phyloP scores from a whole-genome alignment of 2,888 invertebrate species.

The Ophion ellenae region DNA sequence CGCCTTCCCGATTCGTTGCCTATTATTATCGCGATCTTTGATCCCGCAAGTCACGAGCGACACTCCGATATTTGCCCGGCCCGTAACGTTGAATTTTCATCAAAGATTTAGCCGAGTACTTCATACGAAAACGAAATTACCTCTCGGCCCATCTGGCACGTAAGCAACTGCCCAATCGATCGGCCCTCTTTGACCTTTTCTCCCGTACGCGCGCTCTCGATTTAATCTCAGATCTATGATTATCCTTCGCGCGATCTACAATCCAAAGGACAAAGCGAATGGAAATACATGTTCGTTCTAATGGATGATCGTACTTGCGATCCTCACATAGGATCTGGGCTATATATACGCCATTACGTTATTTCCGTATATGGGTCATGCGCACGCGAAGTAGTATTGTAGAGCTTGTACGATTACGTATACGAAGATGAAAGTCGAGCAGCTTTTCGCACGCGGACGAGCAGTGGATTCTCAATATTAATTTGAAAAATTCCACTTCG shows the following conservation, averaged over 20 bases:
- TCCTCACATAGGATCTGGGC: neutral
- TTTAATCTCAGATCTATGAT: constrained; percentile 46
- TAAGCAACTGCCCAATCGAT: neutral
- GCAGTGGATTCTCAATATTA: neutral
- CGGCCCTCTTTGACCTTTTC: constrained; percentile 10
- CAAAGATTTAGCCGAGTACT: constrained; percentile 14
- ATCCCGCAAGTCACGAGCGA: neutral
- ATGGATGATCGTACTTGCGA: neutral
- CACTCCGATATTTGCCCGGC: neutral
- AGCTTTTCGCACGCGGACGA: neutral
- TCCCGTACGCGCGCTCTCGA: constrained; percentile 20
- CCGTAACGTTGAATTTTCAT: constrained; percentile 29
- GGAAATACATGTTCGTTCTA: constrained; percentile 8
- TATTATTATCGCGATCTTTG: neutral
- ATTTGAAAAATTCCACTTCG: neutral
- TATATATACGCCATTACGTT: neutral
- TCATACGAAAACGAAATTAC: constrained; percentile 4
- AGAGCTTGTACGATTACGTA: neutral
- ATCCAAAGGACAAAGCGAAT: constrained; percentile 17
- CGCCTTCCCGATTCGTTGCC: neutral
- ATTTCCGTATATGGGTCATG: neutral
- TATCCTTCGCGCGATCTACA: constrained; percentile 45
- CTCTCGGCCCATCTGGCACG: neutral
- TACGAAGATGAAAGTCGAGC: neutral
- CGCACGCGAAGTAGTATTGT: neutral